A percentile compares a stretch with the other conserved stretches of the same genome.
phyloP scores from a whole-genome alignment of 23 tunicate species.

The Halocynthia aurantium region DNA sequence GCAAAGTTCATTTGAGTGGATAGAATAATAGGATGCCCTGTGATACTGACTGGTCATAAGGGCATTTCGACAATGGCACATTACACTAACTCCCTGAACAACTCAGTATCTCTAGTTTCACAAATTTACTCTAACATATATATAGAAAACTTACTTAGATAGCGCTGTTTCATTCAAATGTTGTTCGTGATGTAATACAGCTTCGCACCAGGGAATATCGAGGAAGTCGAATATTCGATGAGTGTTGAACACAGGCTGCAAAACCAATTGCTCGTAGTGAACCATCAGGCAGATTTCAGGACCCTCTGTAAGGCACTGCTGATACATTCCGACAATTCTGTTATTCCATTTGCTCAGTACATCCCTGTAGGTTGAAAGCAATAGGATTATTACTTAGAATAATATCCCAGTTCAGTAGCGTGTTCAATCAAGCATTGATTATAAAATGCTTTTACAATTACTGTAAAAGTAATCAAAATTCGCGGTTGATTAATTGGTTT shows the following conservation, averaged over 20 bases:
- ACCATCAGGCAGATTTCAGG: constrained; percentile 13
- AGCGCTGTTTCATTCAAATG: constrained; percentile 12
- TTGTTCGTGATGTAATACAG: constrained; percentile 11
- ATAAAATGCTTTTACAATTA: no score
- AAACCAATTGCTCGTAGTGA: constrained; percentile 11
- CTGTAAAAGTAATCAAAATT: neutral
- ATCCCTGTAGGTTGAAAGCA: no score
- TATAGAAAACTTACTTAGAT: neutral
- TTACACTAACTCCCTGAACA: no score
- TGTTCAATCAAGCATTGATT: no score
- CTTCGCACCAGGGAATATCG: constrained; percentile 13
- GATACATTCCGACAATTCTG: neutral
- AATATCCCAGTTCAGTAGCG: no score
- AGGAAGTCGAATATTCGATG: constrained; percentile 11
- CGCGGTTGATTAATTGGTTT: neutral
- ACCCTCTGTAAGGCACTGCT: constrained; percentile 1
- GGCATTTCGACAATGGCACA: no score
- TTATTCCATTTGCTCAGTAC: neutral
- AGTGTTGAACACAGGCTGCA: constrained; percentile 8
- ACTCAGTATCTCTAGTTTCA: no score
- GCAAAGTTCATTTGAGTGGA: no score
- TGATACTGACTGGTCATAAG: no score
- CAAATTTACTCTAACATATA: no score
- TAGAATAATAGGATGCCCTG: no score
- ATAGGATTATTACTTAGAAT: no score